Evolutionary conservation across 2,113 vertebrate genomes (phyloP).

Genomic region (Aepyceros melampus): DNA sequence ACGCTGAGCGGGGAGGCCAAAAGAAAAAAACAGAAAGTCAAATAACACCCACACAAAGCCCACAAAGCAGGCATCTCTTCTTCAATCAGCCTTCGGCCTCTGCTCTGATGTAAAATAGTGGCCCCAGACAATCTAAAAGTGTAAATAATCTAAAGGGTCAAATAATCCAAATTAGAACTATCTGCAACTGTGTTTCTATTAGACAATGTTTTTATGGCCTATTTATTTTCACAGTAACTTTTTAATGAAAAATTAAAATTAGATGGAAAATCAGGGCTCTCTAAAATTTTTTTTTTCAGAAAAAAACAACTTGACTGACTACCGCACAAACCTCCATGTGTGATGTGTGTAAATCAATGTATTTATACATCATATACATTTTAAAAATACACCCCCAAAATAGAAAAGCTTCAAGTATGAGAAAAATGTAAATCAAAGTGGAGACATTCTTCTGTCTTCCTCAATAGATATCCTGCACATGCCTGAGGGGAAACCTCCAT

Average conservation of each 20-base stretch:
- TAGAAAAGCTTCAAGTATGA: not conserved
- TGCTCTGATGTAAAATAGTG: not conserved
- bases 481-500: not conserved
- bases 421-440: not conserved
- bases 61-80: not conserved
- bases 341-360: not conserved
- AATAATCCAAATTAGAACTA: not conserved
- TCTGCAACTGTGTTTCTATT: not conserved
- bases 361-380: not conserved
- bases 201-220: not conserved
- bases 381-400: not conserved
- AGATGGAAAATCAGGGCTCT: not conserved
- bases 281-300: not conserved
- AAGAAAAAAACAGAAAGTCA: not conserved
- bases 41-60: not conserved
- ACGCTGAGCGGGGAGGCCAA: not conserved
- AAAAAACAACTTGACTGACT: not conserved
- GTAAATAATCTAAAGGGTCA: not conserved
- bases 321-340: not conserved
- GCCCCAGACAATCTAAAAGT: not conserved
- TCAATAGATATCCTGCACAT: not conserved
- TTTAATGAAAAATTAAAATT: slow-evolving; percentile 15
- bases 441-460: not conserved
- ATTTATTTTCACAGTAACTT: not conserved
- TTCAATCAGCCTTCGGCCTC: not conserved